Evolutionary conservation across 2,888 invertebrate species (phyloP).

Genomic region (Meta bourneti): DNA sequence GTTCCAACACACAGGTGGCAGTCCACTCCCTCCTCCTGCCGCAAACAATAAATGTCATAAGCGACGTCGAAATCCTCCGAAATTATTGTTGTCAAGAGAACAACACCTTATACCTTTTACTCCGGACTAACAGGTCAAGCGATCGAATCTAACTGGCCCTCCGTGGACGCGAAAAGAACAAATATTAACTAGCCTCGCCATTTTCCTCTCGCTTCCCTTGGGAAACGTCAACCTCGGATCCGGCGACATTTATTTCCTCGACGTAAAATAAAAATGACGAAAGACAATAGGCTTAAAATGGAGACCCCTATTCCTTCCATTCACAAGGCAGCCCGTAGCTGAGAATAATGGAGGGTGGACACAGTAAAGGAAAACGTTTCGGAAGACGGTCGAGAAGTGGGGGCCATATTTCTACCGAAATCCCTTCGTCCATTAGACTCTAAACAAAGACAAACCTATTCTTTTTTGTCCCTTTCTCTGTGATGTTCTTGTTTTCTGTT

Average conservation of each 20-base stretch:
- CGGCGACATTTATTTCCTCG: slow-evolving; percentile 42
- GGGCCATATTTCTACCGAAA: slow-evolving; percentile 37
- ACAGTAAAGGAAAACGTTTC: slow-evolving; percentile 19
- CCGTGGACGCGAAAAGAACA: not conserved
- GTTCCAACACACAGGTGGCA: not conserved
- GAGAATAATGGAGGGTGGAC: not conserved
- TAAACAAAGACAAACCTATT: slow-evolving; percentile 60
- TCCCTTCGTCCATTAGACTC: slow-evolving; percentile 61
- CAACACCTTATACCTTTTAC: slow-evolving; percentile 20
- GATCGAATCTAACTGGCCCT: slow-evolving; percentile 15
- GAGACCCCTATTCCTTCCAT: slow-evolving; percentile 19
- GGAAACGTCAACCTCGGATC: slow-evolving; percentile 1
- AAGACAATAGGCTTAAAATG: slow-evolving; percentile 48
- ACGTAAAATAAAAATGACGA: slow-evolving; percentile 43
- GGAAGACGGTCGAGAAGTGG: slow-evolving; percentile 16
- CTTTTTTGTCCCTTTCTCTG: slow-evolving; percentile 11
- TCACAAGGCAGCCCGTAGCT: not conserved
- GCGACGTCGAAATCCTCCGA: slow-evolving; percentile 8
- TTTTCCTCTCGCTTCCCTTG: slow-evolving; percentile 14
- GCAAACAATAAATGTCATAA: slow-evolving; percentile 40
- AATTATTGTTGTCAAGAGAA: slow-evolving; percentile 32
- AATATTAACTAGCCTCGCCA: slow-evolving; percentile 40
- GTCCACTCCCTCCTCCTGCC: not conserved
- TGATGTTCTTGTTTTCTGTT: not conserved
- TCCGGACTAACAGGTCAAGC: slow-evolving; percentile 51